These are phyloP conservation scores for Acholoe squamosa DNA, from an alignment of 2,888 invertebrate genomes.

Conservation along the genomic window DNA sequence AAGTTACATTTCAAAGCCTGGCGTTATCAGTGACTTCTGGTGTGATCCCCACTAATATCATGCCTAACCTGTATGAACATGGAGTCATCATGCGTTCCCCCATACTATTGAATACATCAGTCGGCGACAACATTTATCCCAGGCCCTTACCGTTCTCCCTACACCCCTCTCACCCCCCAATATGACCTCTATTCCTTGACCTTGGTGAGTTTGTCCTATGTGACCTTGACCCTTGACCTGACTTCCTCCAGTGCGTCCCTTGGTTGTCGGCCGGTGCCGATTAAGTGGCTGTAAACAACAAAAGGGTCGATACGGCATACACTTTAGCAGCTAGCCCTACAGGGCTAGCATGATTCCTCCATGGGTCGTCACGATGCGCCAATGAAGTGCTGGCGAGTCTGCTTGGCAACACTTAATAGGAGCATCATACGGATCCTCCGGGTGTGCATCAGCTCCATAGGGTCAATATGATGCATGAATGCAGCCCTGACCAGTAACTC, in stretches of 20 bases:
- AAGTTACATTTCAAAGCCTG: no score
- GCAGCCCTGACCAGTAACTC: no score
- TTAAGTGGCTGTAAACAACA: conserved; percentile 44
- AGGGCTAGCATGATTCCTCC: background rate
- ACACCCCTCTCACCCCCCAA: background rate
- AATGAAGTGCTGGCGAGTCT: no score
- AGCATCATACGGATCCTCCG: no score
- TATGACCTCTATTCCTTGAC: conserved; percentile 24
- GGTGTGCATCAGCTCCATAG: no score
- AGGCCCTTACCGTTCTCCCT: background rate
- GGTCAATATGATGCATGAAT: no score
- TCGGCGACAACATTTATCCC: background rate
- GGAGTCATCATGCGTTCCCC: no score
- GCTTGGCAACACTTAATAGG: background rate
- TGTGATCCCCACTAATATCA: no score
- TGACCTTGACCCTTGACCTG: background rate
- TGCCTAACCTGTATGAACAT: no score
- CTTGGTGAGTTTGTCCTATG: background rate
- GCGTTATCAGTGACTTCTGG: no score
- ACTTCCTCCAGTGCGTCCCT: background rate
- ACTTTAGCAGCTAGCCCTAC: background rate
- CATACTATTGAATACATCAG: no score
- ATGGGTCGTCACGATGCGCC: no score
- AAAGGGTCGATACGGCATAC: conserved; percentile 23
- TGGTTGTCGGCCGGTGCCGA: background rate